A percentile compares a stretch with the other conserved stretches of the same genome.
Evolutionary conservation across 2,113 vertebrate genomes (phyloP).

Genomic region (Bos javanicus): DNA sequence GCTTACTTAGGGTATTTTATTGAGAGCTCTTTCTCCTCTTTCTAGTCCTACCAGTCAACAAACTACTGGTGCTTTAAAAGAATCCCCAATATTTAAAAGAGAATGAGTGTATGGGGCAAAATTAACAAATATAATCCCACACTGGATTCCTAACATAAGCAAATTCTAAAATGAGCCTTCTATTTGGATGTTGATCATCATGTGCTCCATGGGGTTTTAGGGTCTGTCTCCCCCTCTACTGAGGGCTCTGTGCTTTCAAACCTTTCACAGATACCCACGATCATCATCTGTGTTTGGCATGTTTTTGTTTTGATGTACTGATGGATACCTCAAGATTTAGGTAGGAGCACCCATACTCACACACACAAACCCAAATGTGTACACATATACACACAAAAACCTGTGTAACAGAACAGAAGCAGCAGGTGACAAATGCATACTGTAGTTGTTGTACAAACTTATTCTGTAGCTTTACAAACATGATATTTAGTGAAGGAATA

Average conservation of each 20-base stretch:
- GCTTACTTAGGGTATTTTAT: not conserved
- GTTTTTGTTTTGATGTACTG: not conserved
- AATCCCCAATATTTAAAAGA: not conserved
- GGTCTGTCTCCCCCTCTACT: not conserved
- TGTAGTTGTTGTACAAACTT: not conserved
- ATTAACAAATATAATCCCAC: not conserved
- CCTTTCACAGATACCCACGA: not conserved
- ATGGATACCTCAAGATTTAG: not conserved
- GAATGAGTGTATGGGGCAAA: not conserved
- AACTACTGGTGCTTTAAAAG: not conserved
- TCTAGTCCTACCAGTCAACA: not conserved
- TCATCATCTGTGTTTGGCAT: not conserved
- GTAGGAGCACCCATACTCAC: not conserved
- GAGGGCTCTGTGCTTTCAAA: not conserved
- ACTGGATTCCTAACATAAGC: not conserved
- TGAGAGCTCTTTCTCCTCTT: not conserved
- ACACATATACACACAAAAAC: not conserved
- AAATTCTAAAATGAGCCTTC: not conserved
- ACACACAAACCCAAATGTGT: not conserved
- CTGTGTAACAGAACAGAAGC: not conserved
- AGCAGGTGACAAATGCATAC: not conserved
- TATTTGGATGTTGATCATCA: not conserved
- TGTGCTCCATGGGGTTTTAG: not conserved
- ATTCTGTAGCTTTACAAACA: constrained; percentile 5
- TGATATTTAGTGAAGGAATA: constrained; percentile 23